Conservation (phyloP, 2,888 invertebrate species). For the Eupeodes latifasciatus region DNA sequence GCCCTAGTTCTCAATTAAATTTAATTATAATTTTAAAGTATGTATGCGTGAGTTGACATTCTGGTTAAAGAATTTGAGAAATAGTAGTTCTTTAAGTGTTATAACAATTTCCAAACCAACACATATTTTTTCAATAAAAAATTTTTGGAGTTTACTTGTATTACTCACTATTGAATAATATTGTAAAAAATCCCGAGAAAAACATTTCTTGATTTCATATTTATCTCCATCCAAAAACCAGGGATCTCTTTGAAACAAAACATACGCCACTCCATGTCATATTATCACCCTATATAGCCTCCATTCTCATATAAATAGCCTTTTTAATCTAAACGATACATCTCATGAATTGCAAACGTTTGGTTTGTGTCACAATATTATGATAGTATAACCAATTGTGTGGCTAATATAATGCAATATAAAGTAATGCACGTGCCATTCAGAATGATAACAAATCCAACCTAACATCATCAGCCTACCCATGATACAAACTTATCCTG, state of each 20-base stretch:
- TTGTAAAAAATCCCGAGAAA: too few species aligned
- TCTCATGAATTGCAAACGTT: constrained; percentile 13
- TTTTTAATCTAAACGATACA: constrained; percentile 23
- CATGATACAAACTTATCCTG: background rate
- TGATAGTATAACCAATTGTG: constrained; percentile 64
- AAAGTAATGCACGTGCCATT: constrained; percentile 66
- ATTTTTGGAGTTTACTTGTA: too few species aligned
- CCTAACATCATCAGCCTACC: background rate
- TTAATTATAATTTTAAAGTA: too few species aligned
- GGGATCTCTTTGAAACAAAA: background rate
- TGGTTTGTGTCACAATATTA: constrained; percentile 64
- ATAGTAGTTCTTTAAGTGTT: too few species aligned
- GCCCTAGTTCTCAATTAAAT: too few species aligned
- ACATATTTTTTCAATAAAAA: too few species aligned
- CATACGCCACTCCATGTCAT: background rate
- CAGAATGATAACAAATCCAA: constrained; percentile 54
- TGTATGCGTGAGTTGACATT: too few species aligned
- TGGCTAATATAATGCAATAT: constrained; percentile 66
- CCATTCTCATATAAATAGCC: background rate
- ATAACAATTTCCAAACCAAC: too few species aligned
- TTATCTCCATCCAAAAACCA: background rate
- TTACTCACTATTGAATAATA: too few species aligned
- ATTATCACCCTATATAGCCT: background rate
- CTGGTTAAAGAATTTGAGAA: too few species aligned
- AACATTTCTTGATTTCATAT: too few species aligned